Conservation (phyloP, 2,113 vertebrate species). For the Zosterops borbonicus region DNA sequence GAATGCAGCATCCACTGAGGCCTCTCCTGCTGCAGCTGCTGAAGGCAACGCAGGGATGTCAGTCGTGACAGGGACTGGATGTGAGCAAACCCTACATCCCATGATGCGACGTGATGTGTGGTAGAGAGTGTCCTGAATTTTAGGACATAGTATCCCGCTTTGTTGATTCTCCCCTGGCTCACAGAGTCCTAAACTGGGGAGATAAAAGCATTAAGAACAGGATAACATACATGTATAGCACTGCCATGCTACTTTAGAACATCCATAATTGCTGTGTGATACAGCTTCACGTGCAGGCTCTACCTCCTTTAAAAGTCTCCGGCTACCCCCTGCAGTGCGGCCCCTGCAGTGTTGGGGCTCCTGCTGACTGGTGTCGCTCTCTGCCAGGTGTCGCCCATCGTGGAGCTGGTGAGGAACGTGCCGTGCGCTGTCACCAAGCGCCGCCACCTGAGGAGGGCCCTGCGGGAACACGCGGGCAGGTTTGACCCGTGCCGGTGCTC, state of each 20-base stretch:
- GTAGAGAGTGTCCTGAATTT: neutral
- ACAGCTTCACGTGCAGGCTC: too few relatives aligned
- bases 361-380: neutral
- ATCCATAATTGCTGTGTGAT: neutral
- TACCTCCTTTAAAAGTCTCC: neutral
- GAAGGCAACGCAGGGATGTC: neutral
- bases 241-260: neutral
- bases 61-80: neutral
- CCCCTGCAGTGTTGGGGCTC: too few relatives aligned
- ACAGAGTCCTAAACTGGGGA: neutral
- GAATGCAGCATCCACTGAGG: neutral
- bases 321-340: neutral
- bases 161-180: neutral
- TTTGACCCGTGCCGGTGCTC: constrained; percentile 86
- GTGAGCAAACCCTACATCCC: neutral
- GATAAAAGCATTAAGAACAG: neutral
- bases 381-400: constrained; percentile 79
- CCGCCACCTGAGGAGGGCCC: constrained; percentile 81
- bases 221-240: neutral
- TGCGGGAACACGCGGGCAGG: constrained; percentile 75
- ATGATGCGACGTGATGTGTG: neutral
- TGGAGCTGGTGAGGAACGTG: constrained; percentile 82
- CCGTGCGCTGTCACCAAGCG: constrained; percentile 86
- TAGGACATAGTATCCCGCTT: neutral
- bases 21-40: neutral